phyloP scores from a whole-genome alignment of 2,888 invertebrate genomes.

The Clostera curtula region DNA sequence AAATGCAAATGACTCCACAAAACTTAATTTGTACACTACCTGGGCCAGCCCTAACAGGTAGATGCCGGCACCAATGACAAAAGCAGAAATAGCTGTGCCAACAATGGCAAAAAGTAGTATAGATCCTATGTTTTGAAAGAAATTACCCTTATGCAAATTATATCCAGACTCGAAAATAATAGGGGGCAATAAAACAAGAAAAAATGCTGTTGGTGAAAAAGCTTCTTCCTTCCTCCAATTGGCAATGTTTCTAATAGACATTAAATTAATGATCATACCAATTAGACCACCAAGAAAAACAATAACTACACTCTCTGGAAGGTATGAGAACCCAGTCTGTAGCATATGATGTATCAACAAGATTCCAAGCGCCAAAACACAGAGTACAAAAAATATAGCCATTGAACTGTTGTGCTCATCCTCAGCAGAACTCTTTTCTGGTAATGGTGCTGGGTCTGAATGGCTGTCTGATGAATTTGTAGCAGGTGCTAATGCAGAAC shows the following conservation, averaged over 20 bases:
- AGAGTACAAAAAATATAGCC: slow-evolving; percentile 98
- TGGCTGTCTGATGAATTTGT: slow-evolving; percentile 71
- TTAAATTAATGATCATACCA: slow-evolving; percentile 91
- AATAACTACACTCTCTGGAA: slow-evolving; percentile 98
- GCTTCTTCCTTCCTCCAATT: slow-evolving; percentile 99
- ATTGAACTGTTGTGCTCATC: slow-evolving; percentile 97
- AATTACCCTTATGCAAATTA: slow-evolving; percentile 97
- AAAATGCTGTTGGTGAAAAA: slow-evolving; percentile 98
- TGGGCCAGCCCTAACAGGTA: slow-evolving; percentile 94
- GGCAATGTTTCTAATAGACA: slow-evolving; percentile 91
- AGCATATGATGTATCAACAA: slow-evolving; percentile 95
- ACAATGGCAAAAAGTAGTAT: slow-evolving; percentile 98
- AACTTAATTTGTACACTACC: slow-evolving; percentile 92
- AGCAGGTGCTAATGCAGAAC: slow-evolving; percentile 32
- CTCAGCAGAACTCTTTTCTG: slow-evolving; percentile 93
- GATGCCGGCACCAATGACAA: slow-evolving; percentile 97
- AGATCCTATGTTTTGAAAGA: slow-evolving; percentile 98
- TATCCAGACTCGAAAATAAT: slow-evolving; percentile 99
- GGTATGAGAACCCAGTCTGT: slow-evolving; percentile 95
- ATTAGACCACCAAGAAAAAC: slow-evolving; percentile 96
- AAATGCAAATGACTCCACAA: slow-evolving; percentile 98
- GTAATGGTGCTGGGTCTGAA: slow-evolving; percentile 86
- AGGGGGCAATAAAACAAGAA: slow-evolving; percentile 95
- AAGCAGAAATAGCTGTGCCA: slow-evolving; percentile 97
- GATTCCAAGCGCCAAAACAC: slow-evolving; percentile 95